Base-by-base conservation (phyloP, 2,113 vertebrate species). In the Sylvietta virens region DNA sequence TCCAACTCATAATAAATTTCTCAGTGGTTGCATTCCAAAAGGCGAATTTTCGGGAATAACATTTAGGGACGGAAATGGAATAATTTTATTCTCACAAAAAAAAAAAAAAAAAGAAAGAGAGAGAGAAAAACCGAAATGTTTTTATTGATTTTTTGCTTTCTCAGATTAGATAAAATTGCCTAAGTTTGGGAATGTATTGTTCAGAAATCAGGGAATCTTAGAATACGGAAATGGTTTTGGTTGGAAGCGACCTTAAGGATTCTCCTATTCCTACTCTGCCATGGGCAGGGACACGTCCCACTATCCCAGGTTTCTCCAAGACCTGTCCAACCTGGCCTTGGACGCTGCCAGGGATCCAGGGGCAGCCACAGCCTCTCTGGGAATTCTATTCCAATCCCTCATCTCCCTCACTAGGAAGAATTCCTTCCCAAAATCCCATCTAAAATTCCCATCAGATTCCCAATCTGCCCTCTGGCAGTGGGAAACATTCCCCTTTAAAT, bases 361-460 rank as follows among this genome's bases (percentile, higher is more conserved):
- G 9, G 10, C 44, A 66, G 44, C 37, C 37, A 47, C 15, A 30
- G 26, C 14, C 45, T 2, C 39, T 26, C 11, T 67, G 45, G n/a
- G 45, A 21, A 65, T 37, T 23, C 45, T 0, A 5, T 66, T 3
- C 58, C n/a, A 62, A 3, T 0, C 0, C 13, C 16, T 81, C n/a
- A 3, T 3, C 6, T 15, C 33, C 20, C 17, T 42, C 26, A 6
- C 7, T 50, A 11, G 5, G 16, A 62, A 19, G 31, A 77, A 28
- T 56, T 83, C 22, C 19, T 56, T 42, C 26, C 21, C 27, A 4
- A 28, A 12, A 64, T 28, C 27, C 48, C 23, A 56, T 4, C 23
- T 7, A 13, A 6, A n/a, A n/a, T n/a, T n/a, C n/a, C n/a, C n/a
- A n/a, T n/a, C n/a, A n/a, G n/a, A n/a, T n/a, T n/a, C n/a, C n/a